Percentiles rank a stretch among this genome's conserved stretches.
These are phyloP conservation scores for Zhuqinia jingwanae DNA, from an alignment of 2,888 invertebrate species.

Conservation along the genomic window DNA sequence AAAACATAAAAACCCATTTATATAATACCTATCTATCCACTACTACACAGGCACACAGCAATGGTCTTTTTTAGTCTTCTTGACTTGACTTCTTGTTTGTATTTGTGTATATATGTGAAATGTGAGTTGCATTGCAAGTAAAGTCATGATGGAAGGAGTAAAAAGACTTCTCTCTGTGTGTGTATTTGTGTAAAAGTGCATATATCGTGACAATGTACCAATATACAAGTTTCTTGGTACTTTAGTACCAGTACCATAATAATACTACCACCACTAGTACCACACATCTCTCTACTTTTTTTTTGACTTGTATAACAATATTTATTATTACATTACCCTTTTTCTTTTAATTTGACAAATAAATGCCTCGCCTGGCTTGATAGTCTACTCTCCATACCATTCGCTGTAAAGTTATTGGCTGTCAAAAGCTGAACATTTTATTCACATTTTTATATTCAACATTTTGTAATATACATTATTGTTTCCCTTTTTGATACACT, in stretches of 20 bases:
- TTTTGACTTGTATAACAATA: slow-evolving; percentile 29
- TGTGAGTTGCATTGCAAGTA: not conserved
- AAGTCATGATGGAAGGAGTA: slow-evolving; percentile 1
- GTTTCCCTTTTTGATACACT: slow-evolving; percentile 42
- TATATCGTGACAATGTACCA: slow-evolving; percentile 63
- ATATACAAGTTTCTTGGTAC: slow-evolving; percentile 45
- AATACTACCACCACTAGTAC: slow-evolving; percentile 30
- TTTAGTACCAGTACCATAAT: slow-evolving; percentile 49
- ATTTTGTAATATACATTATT: slow-evolving; percentile 37
- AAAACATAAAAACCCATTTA: slow-evolving; percentile 25
- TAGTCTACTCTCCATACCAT: slow-evolving; percentile 12
- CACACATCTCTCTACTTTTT: slow-evolving; percentile 6
- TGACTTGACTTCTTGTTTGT: slow-evolving; percentile 35
- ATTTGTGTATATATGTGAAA: no score
- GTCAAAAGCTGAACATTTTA: slow-evolving; percentile 60
- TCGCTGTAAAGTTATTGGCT: slow-evolving; percentile 53
- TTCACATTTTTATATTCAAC: slow-evolving; percentile 56
- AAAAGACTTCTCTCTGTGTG: not conserved
- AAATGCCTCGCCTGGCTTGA: slow-evolving; percentile 40
- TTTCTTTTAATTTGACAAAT: slow-evolving; percentile 68
- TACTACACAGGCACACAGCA: not conserved
- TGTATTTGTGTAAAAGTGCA: slow-evolving; percentile 27
- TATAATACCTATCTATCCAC: slow-evolving; percentile 4
- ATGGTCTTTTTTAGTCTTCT: slow-evolving; percentile 42
- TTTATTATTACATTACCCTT: slow-evolving; percentile 51